Percentiles rank a stretch among this genome's conserved stretches.
Conservation (phyloP, 2,113 vertebrate species). For the Falcunculus frontatus region DNA sequence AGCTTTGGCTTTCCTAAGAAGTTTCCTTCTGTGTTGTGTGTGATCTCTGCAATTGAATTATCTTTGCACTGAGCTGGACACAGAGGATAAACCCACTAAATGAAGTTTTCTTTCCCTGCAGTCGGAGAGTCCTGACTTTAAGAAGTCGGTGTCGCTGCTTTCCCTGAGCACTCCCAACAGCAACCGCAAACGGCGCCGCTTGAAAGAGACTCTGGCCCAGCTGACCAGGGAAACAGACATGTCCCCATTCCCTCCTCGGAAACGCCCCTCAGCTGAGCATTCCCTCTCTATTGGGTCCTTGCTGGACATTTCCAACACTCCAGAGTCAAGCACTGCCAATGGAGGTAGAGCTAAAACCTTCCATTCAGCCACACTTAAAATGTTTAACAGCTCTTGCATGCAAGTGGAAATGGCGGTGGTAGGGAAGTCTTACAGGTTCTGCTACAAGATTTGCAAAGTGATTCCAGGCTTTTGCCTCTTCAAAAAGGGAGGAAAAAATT, state of each 20-base stretch:
- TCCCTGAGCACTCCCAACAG: slow-evolving; percentile 92
- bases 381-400: not conserved
- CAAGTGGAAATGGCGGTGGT: not conserved
- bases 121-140: slow-evolving; percentile 90
- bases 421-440: not conserved
- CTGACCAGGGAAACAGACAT: slow-evolving; percentile 89
- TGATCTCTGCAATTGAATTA: not conserved
- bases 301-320: slow-evolving; percentile 95
- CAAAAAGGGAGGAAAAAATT: slow-evolving; percentile 18
- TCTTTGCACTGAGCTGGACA: not conserved
- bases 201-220: slow-evolving; percentile 90
- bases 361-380: rapidly evolving
- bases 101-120: slow-evolving; percentile 49
- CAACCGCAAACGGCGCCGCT: slow-evolving; percentile 88
- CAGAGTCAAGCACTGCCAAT: slow-evolving; percentile 79
- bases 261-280: slow-evolving; percentile 90
- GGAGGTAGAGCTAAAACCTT: slow-evolving; percentile 74
- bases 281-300: slow-evolving; percentile 91
- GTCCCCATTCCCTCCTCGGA: slow-evolving; percentile 91
- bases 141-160: slow-evolving; percentile 92
- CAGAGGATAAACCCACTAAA: not conserved
- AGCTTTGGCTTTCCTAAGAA: rapidly evolving
- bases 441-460: not conserved
- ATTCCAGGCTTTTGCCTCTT: not conserved
- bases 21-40: not conserved